Evolutionary conservation across 2,797 vertebrate species (phyloP), one percentile per base, ranked within the genome.

Genomic region (Sternotherus odoratus): DNA sequence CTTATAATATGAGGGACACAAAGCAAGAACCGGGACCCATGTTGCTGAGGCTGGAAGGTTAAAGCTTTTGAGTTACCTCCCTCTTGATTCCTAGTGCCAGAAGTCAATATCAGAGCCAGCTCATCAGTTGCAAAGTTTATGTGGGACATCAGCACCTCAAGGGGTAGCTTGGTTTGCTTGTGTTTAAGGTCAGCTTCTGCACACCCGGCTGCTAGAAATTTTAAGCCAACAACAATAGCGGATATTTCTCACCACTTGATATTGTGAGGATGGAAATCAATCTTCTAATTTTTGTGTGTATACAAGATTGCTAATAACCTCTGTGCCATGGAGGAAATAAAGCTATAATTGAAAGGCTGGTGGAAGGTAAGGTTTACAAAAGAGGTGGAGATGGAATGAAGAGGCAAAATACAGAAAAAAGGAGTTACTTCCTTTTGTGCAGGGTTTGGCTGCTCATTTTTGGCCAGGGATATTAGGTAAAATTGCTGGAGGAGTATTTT

Each of bases 191-290:
- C 0, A 1, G 33, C 54, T 36, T 84, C 75, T 90, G 88, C 81
- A 43, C 1, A 4, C 15, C 57, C 69, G 82, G 83, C 85, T 95
- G 86, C 60, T 88, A 78, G 75, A 92, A 39, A 3, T 33, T 26
- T 84, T 87, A 93, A 88, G 80, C 83, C 72, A 93, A 3, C 24
- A 83, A 23, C 28, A 85, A 26, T 50, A 94, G 60, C 83, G 94
- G 90, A 89, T 91, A 77, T 92, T 94, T 92, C 33, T 50, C 46
- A 57, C 53, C 83, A 17, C 46, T 83, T 83, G 56, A 16, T 33
- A 56, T 24, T 46, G 19, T 6, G 8, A 57, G 43, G 77, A 30
- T 50, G 43, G 79, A 72, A 91, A 50, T 93, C 85, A 39, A 5
- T 77, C 8, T 19, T 48, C 15, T 53, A 4, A 28, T 75, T 74